Percentiles rank a stretch among this genome's conserved stretches.
phyloP scores from a whole-genome alignment of 2,113 vertebrate species.

The Deroptyus accipitrinus region DNA sequence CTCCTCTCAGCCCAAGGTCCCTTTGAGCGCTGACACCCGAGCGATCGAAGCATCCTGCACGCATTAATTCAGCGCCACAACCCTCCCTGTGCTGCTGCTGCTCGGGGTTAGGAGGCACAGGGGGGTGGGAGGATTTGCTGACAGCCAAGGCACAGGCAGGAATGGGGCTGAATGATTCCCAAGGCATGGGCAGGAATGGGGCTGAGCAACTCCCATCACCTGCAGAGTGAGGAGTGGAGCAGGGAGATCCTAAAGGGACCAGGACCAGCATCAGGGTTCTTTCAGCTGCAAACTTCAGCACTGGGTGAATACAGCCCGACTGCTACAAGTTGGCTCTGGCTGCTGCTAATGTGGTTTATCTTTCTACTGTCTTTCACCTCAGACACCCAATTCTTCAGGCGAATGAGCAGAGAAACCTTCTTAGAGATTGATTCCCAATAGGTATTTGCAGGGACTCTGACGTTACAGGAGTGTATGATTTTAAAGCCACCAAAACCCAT shows the following conservation, averaged over 20 bases:
- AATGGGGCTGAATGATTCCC: background rate
- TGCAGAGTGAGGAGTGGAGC: fast-evolving
- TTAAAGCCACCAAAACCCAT: background rate
- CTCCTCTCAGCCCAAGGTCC: background rate
- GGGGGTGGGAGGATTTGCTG: background rate
- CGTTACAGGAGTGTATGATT: background rate
- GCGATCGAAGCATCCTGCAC: background rate
- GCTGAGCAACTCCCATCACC: background rate
- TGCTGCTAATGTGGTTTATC: background rate
- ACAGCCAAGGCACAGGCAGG: background rate
- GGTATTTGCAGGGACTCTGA: background rate
- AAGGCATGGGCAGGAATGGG: background rate
- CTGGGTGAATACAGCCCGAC: background rate
- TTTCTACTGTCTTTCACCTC: background rate
- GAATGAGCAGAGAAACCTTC: background rate
- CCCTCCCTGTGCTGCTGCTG: background rate
- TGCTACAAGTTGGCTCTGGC: background rate
- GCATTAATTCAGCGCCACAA: slow-evolving; percentile 24
- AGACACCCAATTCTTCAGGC: background rate
- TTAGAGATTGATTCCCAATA: background rate
- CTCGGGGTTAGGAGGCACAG: background rate
- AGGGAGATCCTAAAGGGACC: background rate
- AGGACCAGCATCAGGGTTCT: background rate
- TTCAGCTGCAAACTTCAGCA: background rate
- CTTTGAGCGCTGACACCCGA: background rate